Evolutionary conservation across 2,113 vertebrate genomes (phyloP).

Genomic region (Orientallactaga bullata): DNA sequence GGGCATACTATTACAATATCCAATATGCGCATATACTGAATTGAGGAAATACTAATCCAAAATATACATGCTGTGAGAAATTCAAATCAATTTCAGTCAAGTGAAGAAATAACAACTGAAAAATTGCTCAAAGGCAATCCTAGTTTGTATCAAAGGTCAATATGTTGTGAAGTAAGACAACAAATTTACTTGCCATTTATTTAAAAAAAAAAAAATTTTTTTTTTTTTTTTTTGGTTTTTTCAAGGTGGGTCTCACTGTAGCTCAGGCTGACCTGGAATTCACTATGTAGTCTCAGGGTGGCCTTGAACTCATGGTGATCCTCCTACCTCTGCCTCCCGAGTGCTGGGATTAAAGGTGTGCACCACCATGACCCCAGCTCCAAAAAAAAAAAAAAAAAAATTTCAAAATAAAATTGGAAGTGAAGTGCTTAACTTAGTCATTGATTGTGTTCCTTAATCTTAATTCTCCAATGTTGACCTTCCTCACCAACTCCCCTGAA

Average conservation of each 20-base stretch:
- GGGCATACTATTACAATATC: neutral
- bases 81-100: neutral
- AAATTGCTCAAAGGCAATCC: neutral
- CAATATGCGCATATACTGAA: neutral
- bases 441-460: neutral
- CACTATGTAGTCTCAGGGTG: too few species aligned
- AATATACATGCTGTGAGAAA: neutral
- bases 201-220: constrained; percentile 32
- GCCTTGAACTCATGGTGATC: too few species aligned
- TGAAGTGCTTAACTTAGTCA: neutral
- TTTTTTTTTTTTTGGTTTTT: too few species aligned
- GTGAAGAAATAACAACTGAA: neutral
- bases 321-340: too few species aligned
- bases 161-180: neutral
- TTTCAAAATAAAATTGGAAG: constrained; percentile 58
- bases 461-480: neutral
- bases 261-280: too few species aligned
- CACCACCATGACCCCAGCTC: too few species aligned
- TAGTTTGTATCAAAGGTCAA: constrained; percentile 35
- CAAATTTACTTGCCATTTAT: constrained; percentile 12
- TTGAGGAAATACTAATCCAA: neutral
- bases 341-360: too few species aligned
- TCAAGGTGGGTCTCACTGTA: too few species aligned
- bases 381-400: neutral
- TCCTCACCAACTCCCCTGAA: neutral